A percentile compares a stretch with the other conserved stretches of the same genome.
Evolutionary conservation across 2,113 vertebrate genomes (phyloP).

Genomic region (Fregetta grallaria): DNA sequence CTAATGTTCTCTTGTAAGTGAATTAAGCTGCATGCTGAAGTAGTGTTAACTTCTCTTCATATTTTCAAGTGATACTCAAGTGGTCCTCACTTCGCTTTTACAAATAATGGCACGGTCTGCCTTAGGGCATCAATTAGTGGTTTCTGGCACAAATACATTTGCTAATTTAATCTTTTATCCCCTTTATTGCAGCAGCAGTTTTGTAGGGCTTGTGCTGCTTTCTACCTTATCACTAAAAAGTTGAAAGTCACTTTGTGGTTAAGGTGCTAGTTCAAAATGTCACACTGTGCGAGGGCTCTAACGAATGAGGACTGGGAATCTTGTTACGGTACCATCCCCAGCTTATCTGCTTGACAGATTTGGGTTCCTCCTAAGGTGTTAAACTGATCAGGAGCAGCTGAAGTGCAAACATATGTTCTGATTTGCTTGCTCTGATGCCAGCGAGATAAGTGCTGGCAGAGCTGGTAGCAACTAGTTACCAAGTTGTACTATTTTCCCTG

Average conservation of each 20-base stretch:
- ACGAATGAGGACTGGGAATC: not conserved
- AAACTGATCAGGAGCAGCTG: not conserved
- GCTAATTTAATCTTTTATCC: not conserved
- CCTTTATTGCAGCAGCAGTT: not conserved
- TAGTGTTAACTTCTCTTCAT: not conserved
- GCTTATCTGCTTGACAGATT: not conserved
- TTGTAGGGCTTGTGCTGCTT: not conserved
- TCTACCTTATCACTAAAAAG: not conserved
- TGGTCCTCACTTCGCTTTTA: not conserved
- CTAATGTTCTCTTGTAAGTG: not conserved
- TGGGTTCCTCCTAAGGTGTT: not conserved
- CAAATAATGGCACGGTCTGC: not conserved
- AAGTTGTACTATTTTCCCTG: not conserved
- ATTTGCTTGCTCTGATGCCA: not conserved
- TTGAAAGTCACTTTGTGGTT: not conserved
- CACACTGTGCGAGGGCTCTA: not conserved
- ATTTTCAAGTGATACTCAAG: not conserved
- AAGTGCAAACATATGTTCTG: not conserved
- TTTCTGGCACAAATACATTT: not conserved
- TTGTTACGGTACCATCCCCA: not conserved
- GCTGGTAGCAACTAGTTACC: not conserved
- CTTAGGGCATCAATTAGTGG: not conserved
- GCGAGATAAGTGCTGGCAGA: not conserved
- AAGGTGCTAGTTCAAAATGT: not conserved
- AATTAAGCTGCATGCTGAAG: not conserved